Evolutionary conservation across 1,140 invertebrate genomes (phyloP), one percentile per base, ranked within the genome.

Genomic region (Choristoneura fumiferana): DNA sequence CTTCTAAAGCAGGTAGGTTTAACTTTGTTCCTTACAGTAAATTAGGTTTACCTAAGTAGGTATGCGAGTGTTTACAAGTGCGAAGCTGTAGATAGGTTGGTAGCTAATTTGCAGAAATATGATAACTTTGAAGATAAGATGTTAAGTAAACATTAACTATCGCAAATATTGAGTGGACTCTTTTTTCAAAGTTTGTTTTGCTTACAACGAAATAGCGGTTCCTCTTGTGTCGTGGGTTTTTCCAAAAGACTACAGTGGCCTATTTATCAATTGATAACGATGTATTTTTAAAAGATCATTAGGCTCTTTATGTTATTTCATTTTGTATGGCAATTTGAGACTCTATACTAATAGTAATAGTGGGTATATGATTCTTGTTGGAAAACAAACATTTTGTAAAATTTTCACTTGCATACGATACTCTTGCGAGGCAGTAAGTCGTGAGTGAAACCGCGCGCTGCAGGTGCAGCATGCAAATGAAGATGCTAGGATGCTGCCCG

Each of bases 401-500:
- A 29, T 49, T 10, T 49, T 49, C 18, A 29, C 18, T n/a, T 12
- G n/a, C 22, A 22, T 12, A 29, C 43, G n/a, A 18, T n/a, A 49
- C 45, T 66, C 60, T 63, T 59, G 60, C 57, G 40, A 49, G 22
- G 18, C 22, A 49, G 43, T 54, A 55, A 40, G 52, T 35, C 59
- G 69, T 57, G 69, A 66, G 61, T 63, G 63, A 63, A 63, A 68
- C 49, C 10, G 49, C 45, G 53, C 59, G 39, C 53, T 61, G 63
- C 71, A 58, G 65, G 62, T 52, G 65, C 59, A 45, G 63, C 60
- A 71, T 71, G 71, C 59, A 64, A 78, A 76, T 74, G 56, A 69
- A 33, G 37, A 61, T n/a, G 43, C 43, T 12, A 18, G 43, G 43
- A 49, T 49, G 43, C 43, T 49, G 43, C 6, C 43, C 43, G 43